These are phyloP conservation scores for Parotia lawesii DNA, from an alignment of 2,113 vertebrate genomes.

Conservation along the genomic window DNA sequence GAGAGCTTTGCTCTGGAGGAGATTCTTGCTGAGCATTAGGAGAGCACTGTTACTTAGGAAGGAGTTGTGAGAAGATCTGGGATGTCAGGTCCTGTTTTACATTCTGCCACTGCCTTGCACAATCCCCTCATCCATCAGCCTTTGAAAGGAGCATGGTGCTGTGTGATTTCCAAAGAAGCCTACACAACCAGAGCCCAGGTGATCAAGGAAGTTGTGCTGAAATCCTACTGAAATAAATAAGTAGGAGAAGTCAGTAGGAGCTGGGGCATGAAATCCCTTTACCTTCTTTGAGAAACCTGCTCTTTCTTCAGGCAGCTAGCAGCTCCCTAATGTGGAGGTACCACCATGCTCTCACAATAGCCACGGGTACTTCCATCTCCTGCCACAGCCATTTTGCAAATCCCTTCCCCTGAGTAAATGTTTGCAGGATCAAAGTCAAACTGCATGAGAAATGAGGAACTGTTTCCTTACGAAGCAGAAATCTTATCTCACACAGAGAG, in stretches of 20 bases:
- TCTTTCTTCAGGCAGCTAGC: neutral
- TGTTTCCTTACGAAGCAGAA: neutral
- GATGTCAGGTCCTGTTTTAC: neutral
- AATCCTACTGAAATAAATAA: neutral
- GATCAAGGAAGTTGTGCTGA: neutral
- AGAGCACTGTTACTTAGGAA: neutral
- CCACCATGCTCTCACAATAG: neutral
- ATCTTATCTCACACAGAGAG: neutral
- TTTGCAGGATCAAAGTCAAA: conserved; percentile 17
- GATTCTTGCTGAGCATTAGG: neutral
- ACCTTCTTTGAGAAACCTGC: neutral
- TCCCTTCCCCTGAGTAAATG: neutral
- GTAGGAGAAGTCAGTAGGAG: neutral
- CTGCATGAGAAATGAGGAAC: neutral
- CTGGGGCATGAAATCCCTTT: neutral
- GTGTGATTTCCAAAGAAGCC: neutral
- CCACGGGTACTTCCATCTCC: neutral
- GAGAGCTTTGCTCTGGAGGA: neutral
- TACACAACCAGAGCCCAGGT: neutral
- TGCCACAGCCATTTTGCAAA: neutral
- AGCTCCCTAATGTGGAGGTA: neutral
- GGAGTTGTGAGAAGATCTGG: neutral
- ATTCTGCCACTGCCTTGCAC: neutral
- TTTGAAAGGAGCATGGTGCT: neutral
- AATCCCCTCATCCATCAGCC: neutral